These are phyloP conservation scores for Diabrotica virgifera DNA, from an alignment of 1,140 invertebrate species.

Conservation along the genomic window DNA sequence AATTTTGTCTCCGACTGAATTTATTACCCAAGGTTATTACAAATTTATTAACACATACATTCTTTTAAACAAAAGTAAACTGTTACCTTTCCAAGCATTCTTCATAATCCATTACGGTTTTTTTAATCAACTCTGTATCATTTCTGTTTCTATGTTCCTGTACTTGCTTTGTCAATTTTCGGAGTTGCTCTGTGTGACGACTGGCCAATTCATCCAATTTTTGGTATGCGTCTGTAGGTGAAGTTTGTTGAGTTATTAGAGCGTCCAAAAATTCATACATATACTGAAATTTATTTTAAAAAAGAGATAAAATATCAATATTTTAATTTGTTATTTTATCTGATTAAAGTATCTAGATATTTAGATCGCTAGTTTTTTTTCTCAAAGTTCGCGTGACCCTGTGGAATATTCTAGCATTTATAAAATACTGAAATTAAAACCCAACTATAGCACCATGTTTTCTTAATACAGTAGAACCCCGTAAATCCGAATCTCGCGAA, in stretches of 20 bases:
- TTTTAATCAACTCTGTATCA: slow-evolving; percentile 86
- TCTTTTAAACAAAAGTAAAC: neutral
- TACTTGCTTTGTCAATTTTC: slow-evolving; percentile 91
- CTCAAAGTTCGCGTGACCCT: too few relatives aligned
- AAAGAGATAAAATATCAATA: slow-evolving; percentile 10
- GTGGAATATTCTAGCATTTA: too few relatives aligned
- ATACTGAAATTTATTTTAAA: slow-evolving; percentile 60
- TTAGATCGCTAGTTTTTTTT: too few relatives aligned
- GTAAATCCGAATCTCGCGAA: too few relatives aligned
- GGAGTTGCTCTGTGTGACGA: slow-evolving; percentile 83
- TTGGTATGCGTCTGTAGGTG: slow-evolving; percentile 93
- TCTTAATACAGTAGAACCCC: too few relatives aligned
- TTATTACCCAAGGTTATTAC: too few relatives aligned
- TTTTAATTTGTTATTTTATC: neutral
- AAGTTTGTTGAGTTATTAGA: slow-evolving; percentile 95
- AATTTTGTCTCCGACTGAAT: too few relatives aligned
- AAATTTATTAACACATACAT: too few relatives aligned
- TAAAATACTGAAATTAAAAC: too few relatives aligned
- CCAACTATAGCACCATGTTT: too few relatives aligned
- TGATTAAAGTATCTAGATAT: slow-evolving; percentile 2
- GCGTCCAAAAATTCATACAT: slow-evolving; percentile 90
- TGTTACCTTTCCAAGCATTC: slow-evolving; percentile 71
- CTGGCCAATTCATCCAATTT: slow-evolving; percentile 95
- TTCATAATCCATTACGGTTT: slow-evolving; percentile 90
- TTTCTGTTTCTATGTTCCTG: slow-evolving; percentile 86